Base-by-base conservation (phyloP, 2,797 vertebrate genomes). In the Sebastes iracundus region DNA sequence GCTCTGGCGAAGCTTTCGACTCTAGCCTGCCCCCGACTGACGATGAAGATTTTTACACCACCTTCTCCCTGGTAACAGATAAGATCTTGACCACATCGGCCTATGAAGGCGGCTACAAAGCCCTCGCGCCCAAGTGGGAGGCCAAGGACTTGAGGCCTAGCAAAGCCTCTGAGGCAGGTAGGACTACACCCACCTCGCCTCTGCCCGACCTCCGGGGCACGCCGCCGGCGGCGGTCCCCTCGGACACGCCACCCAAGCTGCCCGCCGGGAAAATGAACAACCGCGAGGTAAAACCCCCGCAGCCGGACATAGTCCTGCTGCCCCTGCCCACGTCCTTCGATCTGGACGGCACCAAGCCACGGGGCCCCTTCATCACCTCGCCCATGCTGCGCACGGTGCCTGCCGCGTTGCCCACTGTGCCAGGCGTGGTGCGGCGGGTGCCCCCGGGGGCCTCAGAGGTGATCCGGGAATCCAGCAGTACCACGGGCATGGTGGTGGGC, bases 21-120 rank as follows among this genome's bases (percentile, higher is more conserved):
- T 99, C 98, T 98, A 99, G 98, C 97, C 97, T 98, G 96, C 98
- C 98, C 98, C 98, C 98, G 97, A 98, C 98, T 96, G 98, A 99
- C 98, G 99, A 99, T 97, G 98, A 99, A 99, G 98, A 99, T 99
- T 99, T 99, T 99, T 97, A 99, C 98, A 98, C 97, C 97, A 98
- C 98, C 98, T 98, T 99, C 98, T 99, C 98, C 99, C 98, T 99
- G 99, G 98, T 99, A 99, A 99, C 99, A 99, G 99, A 99, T 99
- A 99, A 99, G 97, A 99, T 97, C 98, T 97, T 99, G 98, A 99
- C 98, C 96, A 97, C 98, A 96, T 98, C 98, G 96, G 96, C 98
- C 96, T 99, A 99, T 97, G 98, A 99, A 97, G 98, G 99, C 96
- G 97, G 98, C 98, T 98, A 98, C 98, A 99, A 99, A 98, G 98